phyloP scores from a whole-genome alignment of 2,113 vertebrate species.

The Nothobranchius kuhntae region DNA sequence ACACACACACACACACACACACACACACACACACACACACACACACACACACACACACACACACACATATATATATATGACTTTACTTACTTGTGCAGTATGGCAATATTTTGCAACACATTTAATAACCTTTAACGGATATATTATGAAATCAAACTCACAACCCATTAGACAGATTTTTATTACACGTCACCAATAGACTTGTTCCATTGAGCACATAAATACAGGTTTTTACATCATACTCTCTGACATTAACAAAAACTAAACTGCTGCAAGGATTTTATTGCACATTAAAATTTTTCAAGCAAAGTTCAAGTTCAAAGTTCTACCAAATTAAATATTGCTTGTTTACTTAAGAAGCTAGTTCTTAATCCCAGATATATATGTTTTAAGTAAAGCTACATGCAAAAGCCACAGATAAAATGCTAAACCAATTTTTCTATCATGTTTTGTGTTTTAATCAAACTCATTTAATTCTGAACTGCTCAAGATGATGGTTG shows the following conservation, averaged over 20 bases:
- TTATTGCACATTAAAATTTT: not conserved
- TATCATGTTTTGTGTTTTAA: no score
- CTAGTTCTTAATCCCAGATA: not conserved
- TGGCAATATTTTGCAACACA: no score
- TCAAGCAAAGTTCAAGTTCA: not conserved
- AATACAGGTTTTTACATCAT: conserved; percentile 1
- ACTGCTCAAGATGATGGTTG: no score
- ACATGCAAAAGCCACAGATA: not conserved
- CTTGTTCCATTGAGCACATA: not conserved
- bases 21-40: no score
- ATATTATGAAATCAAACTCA: not conserved
- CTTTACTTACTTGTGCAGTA: no score
- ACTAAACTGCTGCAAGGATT: conserved; percentile 2
- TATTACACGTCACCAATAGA: conserved; percentile 17
- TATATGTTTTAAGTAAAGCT: not conserved
- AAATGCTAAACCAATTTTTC: no score
- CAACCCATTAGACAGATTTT: conserved; percentile 18
- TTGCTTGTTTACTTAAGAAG: not conserved
- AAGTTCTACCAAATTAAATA: conserved; percentile 7
- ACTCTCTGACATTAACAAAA: not conserved
- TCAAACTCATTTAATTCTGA: not conserved
- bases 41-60: no score
- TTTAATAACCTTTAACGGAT: not conserved
- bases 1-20: no score
- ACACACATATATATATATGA: no score